phyloP scores from a whole-genome alignment of 2,797 vertebrate species.

The Luscinia luscinia region DNA sequence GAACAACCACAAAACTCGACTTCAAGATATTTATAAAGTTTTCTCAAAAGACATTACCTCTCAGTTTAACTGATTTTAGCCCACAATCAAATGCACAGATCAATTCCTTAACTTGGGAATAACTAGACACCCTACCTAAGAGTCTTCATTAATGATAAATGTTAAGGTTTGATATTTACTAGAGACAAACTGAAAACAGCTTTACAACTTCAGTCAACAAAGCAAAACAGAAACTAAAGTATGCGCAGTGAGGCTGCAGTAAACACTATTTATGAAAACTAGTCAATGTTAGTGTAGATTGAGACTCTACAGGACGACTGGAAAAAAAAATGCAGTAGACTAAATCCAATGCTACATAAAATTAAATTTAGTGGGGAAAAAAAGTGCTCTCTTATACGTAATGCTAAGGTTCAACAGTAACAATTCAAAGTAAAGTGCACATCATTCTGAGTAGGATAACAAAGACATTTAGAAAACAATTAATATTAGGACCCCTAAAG shows the following conservation, averaged over 20 bases:
- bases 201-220: background rate
- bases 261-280: background rate
- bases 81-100: background rate
- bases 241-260: background rate
- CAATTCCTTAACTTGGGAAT: background rate
- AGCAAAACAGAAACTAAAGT: background rate
- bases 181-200: background rate
- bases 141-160: background rate
- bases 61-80: background rate
- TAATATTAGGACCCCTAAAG: background rate
- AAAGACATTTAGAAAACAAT: background rate
- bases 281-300: background rate
- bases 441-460: background rate
- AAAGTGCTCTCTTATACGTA: accelerated
- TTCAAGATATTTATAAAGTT: background rate
- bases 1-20: background rate
- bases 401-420: background rate
- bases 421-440: background rate
- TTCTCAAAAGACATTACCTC: background rate
- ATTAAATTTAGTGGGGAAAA: background rate
- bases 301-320: background rate
- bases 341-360: background rate
- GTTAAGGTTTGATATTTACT: background rate
- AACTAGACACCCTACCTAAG: background rate
- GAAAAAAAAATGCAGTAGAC: background rate